Percentiles rank a stretch among this genome's conserved stretches.
phyloP scores from a whole-genome alignment of 1,140 invertebrate species.

The Drosophila varians region DNA sequence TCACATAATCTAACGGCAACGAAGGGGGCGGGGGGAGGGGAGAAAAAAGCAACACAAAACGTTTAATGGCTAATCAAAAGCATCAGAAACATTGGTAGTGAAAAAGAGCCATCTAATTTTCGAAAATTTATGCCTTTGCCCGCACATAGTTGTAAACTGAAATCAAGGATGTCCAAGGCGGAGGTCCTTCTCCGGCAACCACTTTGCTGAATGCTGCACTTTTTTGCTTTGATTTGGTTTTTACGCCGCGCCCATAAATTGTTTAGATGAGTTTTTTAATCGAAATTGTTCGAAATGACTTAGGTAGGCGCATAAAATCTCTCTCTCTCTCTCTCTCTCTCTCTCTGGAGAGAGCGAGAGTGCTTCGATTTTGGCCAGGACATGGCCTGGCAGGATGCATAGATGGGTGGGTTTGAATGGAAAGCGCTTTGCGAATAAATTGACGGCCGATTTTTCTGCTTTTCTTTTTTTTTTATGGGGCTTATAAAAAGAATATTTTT shows the following conservation, averaged over 20 bases:
- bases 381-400: neutral
- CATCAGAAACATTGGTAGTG: too few species aligned
- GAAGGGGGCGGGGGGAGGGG: too few species aligned
- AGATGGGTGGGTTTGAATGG: slow-evolving; percentile 18
- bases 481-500: slow-evolving; percentile 82
- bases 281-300: slow-evolving; percentile 83
- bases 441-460: slow-evolving; percentile 54
- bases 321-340: slow-evolving; percentile 69
- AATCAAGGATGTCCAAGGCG: slow-evolving; percentile 21
- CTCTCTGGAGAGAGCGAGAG: too few species aligned
- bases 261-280: slow-evolving; percentile 84
- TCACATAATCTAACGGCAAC: neutral
- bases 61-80: slow-evolving; percentile 59
- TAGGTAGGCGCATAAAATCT: slow-evolving; percentile 82
- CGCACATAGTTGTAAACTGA: slow-evolving; percentile 81
- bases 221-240: slow-evolving; percentile 83
- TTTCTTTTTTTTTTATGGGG: slow-evolving; percentile 67
- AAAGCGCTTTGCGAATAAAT: slow-evolving; percentile 63
- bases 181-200: too few species aligned
- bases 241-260: slow-evolving; percentile 82
- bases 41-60: slow-evolving; percentile 35
- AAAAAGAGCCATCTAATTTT: slow-evolving; percentile 56
- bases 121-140: slow-evolving; percentile 79
- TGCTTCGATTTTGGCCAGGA: neutral
- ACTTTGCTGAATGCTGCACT: slow-evolving; percentile 72